phyloP scores from a whole-genome alignment of 2,113 vertebrate species.

The Murina feae region DNA sequence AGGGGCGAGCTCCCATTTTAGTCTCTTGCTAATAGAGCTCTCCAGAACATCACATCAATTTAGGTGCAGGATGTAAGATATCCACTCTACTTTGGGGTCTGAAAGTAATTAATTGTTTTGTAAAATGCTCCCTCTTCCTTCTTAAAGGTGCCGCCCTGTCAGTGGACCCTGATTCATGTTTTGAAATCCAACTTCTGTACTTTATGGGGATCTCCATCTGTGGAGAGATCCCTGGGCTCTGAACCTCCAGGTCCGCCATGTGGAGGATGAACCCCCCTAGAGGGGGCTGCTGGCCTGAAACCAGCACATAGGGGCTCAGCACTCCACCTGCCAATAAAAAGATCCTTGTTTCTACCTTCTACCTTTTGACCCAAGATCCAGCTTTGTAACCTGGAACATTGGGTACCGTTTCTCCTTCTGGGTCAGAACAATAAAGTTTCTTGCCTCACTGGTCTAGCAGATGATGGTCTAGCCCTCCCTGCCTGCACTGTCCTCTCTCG shows the following conservation, averaged over 20 bases:
- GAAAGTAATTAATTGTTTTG: background rate
- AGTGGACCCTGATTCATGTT: slow-evolving; percentile 34
- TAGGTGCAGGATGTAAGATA: background rate
- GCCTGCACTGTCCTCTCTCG: background rate
- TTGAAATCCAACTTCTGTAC: slow-evolving; percentile 25
- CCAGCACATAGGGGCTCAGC: too few relatives aligned
- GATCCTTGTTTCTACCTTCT: background rate
- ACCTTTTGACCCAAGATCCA: background rate
- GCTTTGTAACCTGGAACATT: background rate
- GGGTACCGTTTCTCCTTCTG: background rate
- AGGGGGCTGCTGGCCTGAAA: background rate
- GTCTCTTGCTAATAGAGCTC: background rate
- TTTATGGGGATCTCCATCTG: slow-evolving; percentile 59
- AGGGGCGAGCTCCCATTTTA: background rate
- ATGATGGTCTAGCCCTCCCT: background rate
- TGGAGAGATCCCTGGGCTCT: slow-evolving; percentile 55
- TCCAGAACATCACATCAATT: background rate
- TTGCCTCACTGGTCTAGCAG: background rate
- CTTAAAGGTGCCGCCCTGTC: slow-evolving; percentile 36
- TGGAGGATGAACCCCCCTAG: background rate
- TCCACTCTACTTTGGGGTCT: background rate
- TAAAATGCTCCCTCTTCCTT: slow-evolving; percentile 3
- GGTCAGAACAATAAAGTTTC: slow-evolving; percentile 44
- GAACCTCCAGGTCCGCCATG: background rate
- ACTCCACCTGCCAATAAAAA: background rate